A percentile compares a stretch with the other conserved stretches of the same genome.
Conservation (phyloP, 2,888 invertebrate species). For the Electrophaes corylata region DNA sequence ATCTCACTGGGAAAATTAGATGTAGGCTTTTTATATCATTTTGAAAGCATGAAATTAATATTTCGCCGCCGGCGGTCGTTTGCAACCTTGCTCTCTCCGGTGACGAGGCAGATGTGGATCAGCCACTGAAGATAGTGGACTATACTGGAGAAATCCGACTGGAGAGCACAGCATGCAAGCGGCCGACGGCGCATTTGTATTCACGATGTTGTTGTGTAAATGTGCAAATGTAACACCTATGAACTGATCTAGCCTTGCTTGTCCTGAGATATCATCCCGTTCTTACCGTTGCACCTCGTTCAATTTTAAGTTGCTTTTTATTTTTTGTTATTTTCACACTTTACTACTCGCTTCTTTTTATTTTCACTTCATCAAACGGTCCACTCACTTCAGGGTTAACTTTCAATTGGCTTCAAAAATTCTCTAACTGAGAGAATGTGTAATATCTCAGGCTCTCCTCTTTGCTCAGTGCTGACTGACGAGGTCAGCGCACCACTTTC, state of each 20-base stretch:
- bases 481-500: slow-evolving; percentile 85
- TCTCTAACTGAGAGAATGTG: slow-evolving; percentile 79
- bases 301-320: slow-evolving; percentile 82
- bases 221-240: slow-evolving; percentile 81
- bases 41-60: slow-evolving; percentile 80
- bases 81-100: slow-evolving; percentile 40
- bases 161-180: slow-evolving; percentile 43
- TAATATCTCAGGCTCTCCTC: slow-evolving; percentile 93
- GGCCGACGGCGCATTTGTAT: slow-evolving; percentile 58
- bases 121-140: neutral
- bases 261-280: slow-evolving; percentile 82
- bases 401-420: slow-evolving; percentile 80
- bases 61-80: slow-evolving; percentile 62
- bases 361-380: slow-evolving; percentile 83
- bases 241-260: slow-evolving; percentile 81
- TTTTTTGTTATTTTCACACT: slow-evolving; percentile 79
- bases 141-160: neutral
- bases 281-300: slow-evolving; percentile 83
- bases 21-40: slow-evolving; percentile 78
- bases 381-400: slow-evolving; percentile 82
- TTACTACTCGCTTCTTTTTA: slow-evolving; percentile 77
- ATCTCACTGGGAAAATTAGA: slow-evolving; percentile 79
- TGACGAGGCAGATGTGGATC: neutral
- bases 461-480: slow-evolving; percentile 86
- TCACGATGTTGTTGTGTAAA: slow-evolving; percentile 77